Evolutionary conservation across 1,140 invertebrate genomes (phyloP), one percentile per base, ranked within the genome.

Genomic region (Cardiocondyla obscurior): DNA sequence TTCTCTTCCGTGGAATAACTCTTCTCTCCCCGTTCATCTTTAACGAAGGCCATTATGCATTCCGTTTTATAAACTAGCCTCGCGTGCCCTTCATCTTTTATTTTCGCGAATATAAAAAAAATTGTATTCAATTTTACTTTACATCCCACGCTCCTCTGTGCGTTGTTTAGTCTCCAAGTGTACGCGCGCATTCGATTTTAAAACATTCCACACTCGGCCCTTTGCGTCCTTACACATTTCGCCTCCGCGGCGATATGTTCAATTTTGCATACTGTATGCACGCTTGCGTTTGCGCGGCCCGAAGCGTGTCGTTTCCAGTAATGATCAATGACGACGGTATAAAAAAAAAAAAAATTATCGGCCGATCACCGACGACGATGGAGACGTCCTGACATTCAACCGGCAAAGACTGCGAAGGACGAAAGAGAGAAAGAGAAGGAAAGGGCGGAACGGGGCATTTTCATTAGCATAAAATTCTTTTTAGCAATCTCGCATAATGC

Each of bases 401-500:
- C 42, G 42, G 33, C 33, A 60, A 60, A 36, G 19, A 16, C 22
- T 25, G 6, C 12, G 16, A 3, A 67, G 60, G 14, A 33, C 42
- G 76, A 69, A 16, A 44, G 51, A 28, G 28, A 81, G 65, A 30
- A 30, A 39, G 25, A 42, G 22, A 74, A 57, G 67, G 33, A 82
- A 60, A 84, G 36, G 49, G 51, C 44, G 57, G 44, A 83, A 44
- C 86, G 76, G 83, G 69, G 83, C 70, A 92, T 92, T 92, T 93
- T 93, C 91, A 93, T 93, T 92, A 92, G 92, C 89, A 92, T 92
- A 92, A 90, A 77, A 89, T 90, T 90, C 82, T 90, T 91, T 89
- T 89, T 84, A 85, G 83, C 81, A 87, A 89, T 89, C 70, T 85
- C 83, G 85, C 83, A 85, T 85, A 87, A 85, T 85, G 69, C 46